A percentile compares a stretch with the other conserved stretches of the same genome.
These are phyloP conservation scores for Haliaeetus leucogaster DNA, from an alignment of 2,113 vertebrate species.

Conservation along the genomic window DNA sequence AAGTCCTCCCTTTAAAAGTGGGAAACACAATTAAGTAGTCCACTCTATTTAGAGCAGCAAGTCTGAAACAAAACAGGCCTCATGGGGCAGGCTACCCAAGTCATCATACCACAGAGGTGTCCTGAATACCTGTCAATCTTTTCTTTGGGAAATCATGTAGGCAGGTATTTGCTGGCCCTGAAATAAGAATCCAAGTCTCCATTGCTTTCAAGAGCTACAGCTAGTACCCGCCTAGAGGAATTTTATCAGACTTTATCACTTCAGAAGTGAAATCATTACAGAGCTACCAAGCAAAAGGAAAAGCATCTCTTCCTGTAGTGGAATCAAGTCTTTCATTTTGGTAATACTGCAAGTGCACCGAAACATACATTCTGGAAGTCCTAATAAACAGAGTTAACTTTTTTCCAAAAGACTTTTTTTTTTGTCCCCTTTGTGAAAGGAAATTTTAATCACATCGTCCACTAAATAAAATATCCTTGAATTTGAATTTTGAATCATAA, in stretches of 20 bases:
- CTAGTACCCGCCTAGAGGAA: not conserved
- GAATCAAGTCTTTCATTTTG: not conserved
- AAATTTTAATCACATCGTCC: not conserved
- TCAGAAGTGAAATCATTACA: not conserved
- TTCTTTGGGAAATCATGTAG: not conserved
- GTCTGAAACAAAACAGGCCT: conserved; percentile 8
- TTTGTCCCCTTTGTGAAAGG: not conserved
- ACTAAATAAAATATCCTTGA: not conserved
- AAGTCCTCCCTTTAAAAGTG: not conserved
- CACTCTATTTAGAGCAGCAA: not conserved
- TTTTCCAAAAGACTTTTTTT: not conserved
- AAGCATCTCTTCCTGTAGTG: not conserved
- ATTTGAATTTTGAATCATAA: not conserved
- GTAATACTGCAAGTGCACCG: fast-evolving
- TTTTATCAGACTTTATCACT: not conserved
- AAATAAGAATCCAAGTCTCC: not conserved
- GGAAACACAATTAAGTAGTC: not conserved
- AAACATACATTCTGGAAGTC: not conserved
- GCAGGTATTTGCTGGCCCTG: not conserved
- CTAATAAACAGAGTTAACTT: not conserved
- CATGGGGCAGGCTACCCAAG: not conserved
- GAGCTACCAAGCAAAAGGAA: not conserved
- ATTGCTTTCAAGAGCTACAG: not conserved
- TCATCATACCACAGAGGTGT: not conserved
- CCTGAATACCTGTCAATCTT: not conserved